Percentiles rank a stretch among this genome's conserved stretches.
phyloP scores from a whole-genome alignment of 2,797 vertebrate genomes.

The Leuciscus waleckii region DNA sequence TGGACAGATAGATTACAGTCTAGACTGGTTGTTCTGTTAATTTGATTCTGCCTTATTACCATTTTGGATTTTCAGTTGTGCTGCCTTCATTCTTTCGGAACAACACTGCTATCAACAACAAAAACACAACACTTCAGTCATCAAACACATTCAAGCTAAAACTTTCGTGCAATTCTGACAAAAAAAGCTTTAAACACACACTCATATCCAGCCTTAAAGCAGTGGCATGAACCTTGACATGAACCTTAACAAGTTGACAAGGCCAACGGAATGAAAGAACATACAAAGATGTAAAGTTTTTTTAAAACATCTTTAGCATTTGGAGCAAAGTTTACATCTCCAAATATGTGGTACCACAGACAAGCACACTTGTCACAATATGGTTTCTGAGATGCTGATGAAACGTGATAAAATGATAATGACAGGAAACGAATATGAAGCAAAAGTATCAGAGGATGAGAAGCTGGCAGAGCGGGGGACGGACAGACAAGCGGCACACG shows the following conservation, averaged over 20 bases:
- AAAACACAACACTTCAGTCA: slow-evolving; percentile 4
- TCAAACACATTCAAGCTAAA: background rate
- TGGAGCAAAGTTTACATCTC: background rate
- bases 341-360: background rate
- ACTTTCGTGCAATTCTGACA: background rate
- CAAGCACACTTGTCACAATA: background rate
- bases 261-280: slow-evolving; percentile 1
- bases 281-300: background rate
- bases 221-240: background rate
- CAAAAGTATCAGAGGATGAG: background rate
- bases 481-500: slow-evolving; percentile 71
- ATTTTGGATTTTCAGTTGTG: background rate
- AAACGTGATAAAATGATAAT: background rate
- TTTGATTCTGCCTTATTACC: background rate
- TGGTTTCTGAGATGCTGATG: background rate
- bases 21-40: background rate
- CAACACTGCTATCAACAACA: background rate
- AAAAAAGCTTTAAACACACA: background rate
- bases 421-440: slow-evolving; percentile 5
- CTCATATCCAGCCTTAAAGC: slow-evolving; percentile 9
- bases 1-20: background rate
- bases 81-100: background rate
- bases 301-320: background rate
- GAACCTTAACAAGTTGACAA: slow-evolving; percentile 9
- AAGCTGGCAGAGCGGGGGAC: slow-evolving; percentile 22